These are phyloP conservation scores for Mobula hypostoma DNA, from an alignment of 2,113 vertebrate species.

Conservation along the genomic window DNA sequence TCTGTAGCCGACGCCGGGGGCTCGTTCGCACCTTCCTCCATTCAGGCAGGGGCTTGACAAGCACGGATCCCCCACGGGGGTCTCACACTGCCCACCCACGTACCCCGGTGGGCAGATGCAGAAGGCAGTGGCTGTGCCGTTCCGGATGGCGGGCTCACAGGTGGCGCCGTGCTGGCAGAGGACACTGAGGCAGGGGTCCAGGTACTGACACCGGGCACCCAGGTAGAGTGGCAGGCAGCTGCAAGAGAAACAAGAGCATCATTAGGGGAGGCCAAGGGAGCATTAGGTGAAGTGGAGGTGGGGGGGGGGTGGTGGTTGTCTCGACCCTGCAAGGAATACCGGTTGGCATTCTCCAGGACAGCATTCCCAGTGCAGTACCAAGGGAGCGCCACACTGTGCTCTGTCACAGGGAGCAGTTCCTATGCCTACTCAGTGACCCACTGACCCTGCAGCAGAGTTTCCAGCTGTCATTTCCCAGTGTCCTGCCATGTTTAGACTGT, in stretches of 20 bases:
- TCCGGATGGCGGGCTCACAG: constrained; percentile 41
- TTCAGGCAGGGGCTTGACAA: constrained; percentile 46
- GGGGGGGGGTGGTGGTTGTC: too few relatives aligned
- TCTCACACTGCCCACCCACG: constrained; percentile 45
- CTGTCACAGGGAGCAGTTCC: too few relatives aligned
- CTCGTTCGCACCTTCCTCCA: constrained; percentile 45
- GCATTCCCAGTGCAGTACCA: too few relatives aligned
- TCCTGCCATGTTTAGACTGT: too few relatives aligned
- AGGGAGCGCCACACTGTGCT: too few relatives aligned
- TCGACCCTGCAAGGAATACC: too few relatives aligned
- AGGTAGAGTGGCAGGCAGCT: constrained; percentile 50
- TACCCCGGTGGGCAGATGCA: constrained; percentile 48
- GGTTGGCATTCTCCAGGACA: too few relatives aligned
- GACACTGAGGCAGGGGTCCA: constrained; percentile 46
- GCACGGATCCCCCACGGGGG: constrained; percentile 43
- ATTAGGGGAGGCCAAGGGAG: too few relatives aligned
- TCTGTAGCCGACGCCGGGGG: constrained; percentile 42
- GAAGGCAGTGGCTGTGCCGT: constrained; percentile 32
- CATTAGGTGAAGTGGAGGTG: too few relatives aligned
- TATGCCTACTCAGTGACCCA: too few relatives aligned
- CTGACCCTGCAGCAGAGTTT: too few relatives aligned
- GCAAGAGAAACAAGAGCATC: neutral
- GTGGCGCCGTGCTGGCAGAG: constrained; percentile 51
- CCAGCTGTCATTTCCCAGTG: too few relatives aligned
- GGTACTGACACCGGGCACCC: constrained; percentile 49